Evolutionary conservation across 2,797 vertebrate genomes (phyloP), one percentile per base, ranked within the genome.

Genomic region (Microcaecilia unicolor): DNA sequence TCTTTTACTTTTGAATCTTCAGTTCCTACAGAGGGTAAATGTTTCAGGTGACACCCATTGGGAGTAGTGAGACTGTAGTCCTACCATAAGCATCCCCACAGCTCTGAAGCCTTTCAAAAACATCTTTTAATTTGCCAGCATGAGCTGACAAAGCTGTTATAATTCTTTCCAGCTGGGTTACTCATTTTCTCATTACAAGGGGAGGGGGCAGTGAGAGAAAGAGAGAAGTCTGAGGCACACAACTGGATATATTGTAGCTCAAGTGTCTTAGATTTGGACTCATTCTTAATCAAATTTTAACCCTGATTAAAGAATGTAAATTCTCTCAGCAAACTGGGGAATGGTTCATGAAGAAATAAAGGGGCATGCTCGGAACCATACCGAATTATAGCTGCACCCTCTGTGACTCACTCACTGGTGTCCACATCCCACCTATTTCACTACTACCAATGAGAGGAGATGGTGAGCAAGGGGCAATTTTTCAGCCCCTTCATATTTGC

Each of bases 131-230:
- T 44, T 28, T 44, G 12, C 19, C 18, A 34, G 5, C 32, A 44
- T 14, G 21, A 18, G 9, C 51, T 41, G 44, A 13, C 28, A 49
- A 15, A 4, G 3, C n/a, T 18, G 29, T 19, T 38, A 29, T 51
- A 55, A 18, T 16, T 49, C 24, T 58, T 64, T 41, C 39, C 31
- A 39, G 37, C 22, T 30, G 7, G 8, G 26, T 30, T 30, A 15
- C 5, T 9, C 13, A 9, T 22, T 10, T 15, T 7, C 7, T 7
- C 8, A 20, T 8, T 25, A 6, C 6, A 15, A 13, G 9, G 7
- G n/a, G 17, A 7, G 15, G 23, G 4, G 3, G 4, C 15, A 3
- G 3, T 18, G 32, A 47, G 2, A n/a, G 3, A 13, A 16, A 43
- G n/a, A n/a, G 19, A 34, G 4, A 4, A 11, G 30, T 16, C 22